These are phyloP conservation scores for Synanthedon andrenaeformis DNA, from an alignment of 2,888 invertebrate genomes.

Conservation along the genomic window DNA sequence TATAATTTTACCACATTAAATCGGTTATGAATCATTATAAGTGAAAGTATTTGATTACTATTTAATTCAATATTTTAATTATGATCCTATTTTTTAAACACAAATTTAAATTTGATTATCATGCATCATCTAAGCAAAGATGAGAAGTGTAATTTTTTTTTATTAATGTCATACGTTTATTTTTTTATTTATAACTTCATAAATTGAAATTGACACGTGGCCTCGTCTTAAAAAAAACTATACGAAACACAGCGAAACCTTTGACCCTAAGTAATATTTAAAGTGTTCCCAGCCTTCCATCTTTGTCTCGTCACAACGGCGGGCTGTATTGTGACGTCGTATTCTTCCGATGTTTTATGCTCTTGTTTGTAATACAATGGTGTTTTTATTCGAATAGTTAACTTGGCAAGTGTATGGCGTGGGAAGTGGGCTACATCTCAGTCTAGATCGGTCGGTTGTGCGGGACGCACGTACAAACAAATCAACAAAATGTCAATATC, in stretches of 20 bases:
- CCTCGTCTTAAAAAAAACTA: too few species aligned
- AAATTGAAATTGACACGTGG: too few species aligned
- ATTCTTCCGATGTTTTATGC: conserved; percentile 21
- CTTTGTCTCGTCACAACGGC: neutral
- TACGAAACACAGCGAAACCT: neutral
- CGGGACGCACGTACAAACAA: conserved; percentile 39
- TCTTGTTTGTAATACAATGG: conserved; percentile 40
- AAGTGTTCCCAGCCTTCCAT: neutral
- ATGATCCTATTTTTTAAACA: too few species aligned
- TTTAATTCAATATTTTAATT: too few species aligned
- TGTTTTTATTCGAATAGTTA: conserved; percentile 38
- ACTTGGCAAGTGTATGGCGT: conserved; percentile 39
- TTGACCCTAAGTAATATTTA: neutral
- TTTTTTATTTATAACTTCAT: too few species aligned
- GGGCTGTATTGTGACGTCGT: neutral
- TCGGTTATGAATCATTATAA: too few species aligned
- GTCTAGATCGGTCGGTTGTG: conserved; percentile 48
- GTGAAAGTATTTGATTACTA: too few species aligned
- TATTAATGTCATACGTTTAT: too few species aligned
- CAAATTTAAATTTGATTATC: too few species aligned
- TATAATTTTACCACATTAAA: too few species aligned
- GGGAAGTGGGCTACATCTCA: conserved; percentile 41
- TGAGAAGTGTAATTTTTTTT: too few species aligned
- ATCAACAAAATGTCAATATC: neutral
- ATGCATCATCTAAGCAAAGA: too few species aligned